Evolutionary conservation across 2,797 vertebrate genomes (phyloP).

Genomic region (Balearica regulorum): DNA sequence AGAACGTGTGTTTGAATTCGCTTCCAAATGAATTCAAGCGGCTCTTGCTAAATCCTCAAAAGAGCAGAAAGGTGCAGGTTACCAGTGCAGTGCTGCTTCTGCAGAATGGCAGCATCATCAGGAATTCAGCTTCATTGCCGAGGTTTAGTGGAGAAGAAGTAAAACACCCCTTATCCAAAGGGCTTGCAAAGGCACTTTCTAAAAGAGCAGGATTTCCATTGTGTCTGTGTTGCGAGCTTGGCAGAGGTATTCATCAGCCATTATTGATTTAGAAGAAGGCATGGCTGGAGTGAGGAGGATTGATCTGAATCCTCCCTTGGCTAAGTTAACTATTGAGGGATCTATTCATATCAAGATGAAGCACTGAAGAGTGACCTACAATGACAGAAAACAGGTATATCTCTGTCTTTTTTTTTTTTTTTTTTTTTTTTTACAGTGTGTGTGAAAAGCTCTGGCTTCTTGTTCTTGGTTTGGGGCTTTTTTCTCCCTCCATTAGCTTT

Average conservation of each 20-base stretch:
- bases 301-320: slow-evolving; percentile 29
- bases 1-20: background rate
- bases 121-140: background rate
- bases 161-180: background rate
- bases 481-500: background rate
- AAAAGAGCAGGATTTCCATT: slow-evolving; percentile 8
- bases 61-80: background rate
- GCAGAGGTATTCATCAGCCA: slow-evolving; percentile 36
- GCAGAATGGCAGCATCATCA: background rate
- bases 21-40: background rate
- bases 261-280: slow-evolving; percentile 31
- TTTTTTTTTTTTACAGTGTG: rapidly evolving
- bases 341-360: background rate
- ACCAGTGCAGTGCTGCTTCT: background rate
- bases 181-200: slow-evolving; percentile 30
- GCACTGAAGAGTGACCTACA: background rate
- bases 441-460: background rate
- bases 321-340: slow-evolving; percentile 24
- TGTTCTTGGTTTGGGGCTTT: background rate
- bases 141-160: background rate
- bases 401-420: background rate
- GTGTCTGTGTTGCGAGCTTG: background rate
- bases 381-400: background rate
- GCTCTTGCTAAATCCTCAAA: background rate
- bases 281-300: slow-evolving; percentile 21